Conservation (phyloP, 2,888 invertebrate species). For the Alentia gelatinosa region DNA sequence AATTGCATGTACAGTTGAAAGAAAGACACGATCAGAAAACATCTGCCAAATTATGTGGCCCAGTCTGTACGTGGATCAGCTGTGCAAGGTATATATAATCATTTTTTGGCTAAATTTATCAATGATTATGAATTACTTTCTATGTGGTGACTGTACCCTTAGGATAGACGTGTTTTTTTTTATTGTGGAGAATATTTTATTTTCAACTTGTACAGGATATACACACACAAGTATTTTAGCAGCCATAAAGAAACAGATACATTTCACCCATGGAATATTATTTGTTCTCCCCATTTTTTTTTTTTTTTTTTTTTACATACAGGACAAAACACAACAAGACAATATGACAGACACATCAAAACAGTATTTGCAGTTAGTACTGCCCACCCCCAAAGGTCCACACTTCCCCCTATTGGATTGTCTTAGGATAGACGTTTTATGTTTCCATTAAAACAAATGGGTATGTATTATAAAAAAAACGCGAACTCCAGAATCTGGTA, state of each 20-base stretch:
- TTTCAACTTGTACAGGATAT: background rate
- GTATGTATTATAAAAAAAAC: too few relatives aligned
- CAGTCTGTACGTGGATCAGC: constrained; percentile 59
- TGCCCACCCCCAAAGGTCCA: too few relatives aligned
- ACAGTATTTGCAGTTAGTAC: too few relatives aligned
- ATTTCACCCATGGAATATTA: background rate
- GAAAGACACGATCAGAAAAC: constrained; percentile 58
- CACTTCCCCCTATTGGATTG: too few relatives aligned
- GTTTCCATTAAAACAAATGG: too few relatives aligned
- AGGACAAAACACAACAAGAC: background rate
- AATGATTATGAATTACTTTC: background rate
- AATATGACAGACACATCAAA: too few relatives aligned
- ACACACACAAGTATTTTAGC: background rate
- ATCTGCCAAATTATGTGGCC: constrained; percentile 67
- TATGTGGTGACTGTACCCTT: background rate
- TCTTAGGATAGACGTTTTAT: too few relatives aligned
- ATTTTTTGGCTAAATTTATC: background rate
- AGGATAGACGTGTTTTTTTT: background rate
- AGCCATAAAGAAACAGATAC: background rate
- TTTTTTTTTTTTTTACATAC: too few relatives aligned
- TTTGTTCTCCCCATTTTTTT: too few relatives aligned
- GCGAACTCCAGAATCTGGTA: too few relatives aligned
- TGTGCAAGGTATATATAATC: background rate
- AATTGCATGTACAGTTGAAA: constrained; percentile 18
- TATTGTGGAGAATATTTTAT: background rate